Evolutionary conservation across 2,113 vertebrate genomes (phyloP), one percentile per base, ranked within the genome.

Genomic region (human (Homo sapiens)): DNA sequence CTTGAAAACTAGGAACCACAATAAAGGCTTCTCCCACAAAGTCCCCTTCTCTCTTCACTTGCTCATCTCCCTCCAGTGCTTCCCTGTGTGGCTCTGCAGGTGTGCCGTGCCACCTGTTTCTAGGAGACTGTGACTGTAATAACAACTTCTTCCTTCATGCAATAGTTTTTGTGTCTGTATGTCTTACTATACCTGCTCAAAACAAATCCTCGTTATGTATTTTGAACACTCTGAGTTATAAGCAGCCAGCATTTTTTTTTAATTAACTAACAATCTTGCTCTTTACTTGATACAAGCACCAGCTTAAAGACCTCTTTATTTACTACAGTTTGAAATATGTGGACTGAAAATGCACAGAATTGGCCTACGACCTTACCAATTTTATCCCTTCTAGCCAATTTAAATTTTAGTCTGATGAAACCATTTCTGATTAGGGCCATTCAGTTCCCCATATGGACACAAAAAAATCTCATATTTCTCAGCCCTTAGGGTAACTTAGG

Each of bases 381-480:
- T 79, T 45, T 86, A 35, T 81, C 17, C 45, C 55, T 81, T 89
- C 8, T 43, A 61, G 76, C 12, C 66, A 85, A 10, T 59, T 70
- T 89, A 8, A 50, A 14, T 66, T 93, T 96, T 66, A 76, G 22
- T 87, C 25, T 90, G 52, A 96, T 38, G 32, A 86, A 81, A 61
- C 27, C 32, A 59, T 78, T 27, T 23, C 59, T 73, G 72, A 73
- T 87, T 68, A 50, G n/a, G 43, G 57, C 48, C 35, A 12, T 87
- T 97, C 84, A 80, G 0, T 94, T 92, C 52, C 83, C 81, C 75
- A 93, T 73, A 82, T 55, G 59, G 70, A 66, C 80, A 90, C 35
- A 94, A 82, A 94, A 94, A 14, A 78, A 66, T 87, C 59, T 82
- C 43, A 3, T 68, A 10, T 83, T 94, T 86, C 61, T 88, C 48